Base-by-base conservation (phyloP, 2,113 vertebrate species). In the Callipepla squamata region DNA sequence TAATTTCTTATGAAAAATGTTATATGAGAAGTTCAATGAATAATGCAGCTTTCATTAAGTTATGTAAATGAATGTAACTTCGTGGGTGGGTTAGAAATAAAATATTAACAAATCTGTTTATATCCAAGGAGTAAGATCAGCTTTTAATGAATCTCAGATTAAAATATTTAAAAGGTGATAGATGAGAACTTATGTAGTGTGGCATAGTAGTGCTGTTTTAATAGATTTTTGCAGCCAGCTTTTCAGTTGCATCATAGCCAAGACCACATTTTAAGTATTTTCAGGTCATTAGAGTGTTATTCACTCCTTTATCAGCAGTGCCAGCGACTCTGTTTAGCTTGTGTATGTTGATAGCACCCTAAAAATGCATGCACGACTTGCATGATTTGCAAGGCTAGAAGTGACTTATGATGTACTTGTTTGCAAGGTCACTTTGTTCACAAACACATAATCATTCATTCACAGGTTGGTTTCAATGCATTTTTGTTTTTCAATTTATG, bases 11-110 rank as follows among this genome's bases (percentile, higher is more conserved):
- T 42, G 44, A 95, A 95, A 97, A 97, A 96, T 77, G 95, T 93
- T 90, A 94, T 85, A 85, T 87, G 94, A 94, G 90, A 91, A 86
- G 77, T 93, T 94, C 90, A 83, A 88, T 97, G 94, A 97, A 97
- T 96, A 96, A 97, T 94, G 91, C 94, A 96, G 73, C 87, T 74
- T 96, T 95, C 95, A 81, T 95, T 95, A 87, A 84, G 78, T 87
- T 95, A 96, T 87, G 90, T 96, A 96, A 96, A 95, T 96, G 42
- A 94, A 94, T 80, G 79, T 73, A 92, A 70, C 93, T 86, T 93
- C 67, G n/a, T 92, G 78, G 86, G 94, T 93, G 92, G 92, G 91
- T 95, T 85, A 80, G 73, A 94, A 90, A 97, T 91, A 79, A 96
- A 93, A 94, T 90, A 96, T 93, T 94, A 96, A 94, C 79, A 90